Conservation (phyloP, 2,113 vertebrate genomes). For the Dermatemys mawii region DNA sequence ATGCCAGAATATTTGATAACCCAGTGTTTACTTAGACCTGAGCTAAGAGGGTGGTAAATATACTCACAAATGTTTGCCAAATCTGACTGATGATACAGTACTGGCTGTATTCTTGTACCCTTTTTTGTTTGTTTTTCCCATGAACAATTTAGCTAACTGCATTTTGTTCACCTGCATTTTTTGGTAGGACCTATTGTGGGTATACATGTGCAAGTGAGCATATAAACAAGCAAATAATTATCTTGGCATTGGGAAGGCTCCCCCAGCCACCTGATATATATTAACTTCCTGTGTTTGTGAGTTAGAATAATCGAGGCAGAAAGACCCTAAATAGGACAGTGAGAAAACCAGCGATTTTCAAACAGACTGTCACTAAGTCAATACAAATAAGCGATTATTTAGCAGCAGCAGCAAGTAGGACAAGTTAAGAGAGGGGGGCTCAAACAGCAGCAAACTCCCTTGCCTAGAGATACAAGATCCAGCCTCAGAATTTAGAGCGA, state of each 20-base stretch:
- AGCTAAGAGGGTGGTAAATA: not conserved
- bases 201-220: not conserved
- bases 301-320: not conserved
- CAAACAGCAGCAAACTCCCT: not conserved
- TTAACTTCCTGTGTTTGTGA: not conserved
- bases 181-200: not conserved
- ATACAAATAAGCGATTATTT: not conserved
- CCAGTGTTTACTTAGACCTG: not conserved
- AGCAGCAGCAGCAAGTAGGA: not conserved
- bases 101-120: not conserved
- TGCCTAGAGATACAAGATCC: not conserved
- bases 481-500: not conserved
- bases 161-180: not conserved
- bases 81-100: not conserved
- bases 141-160: not conserved
- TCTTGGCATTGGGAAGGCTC: rapidly evolving
- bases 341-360: not conserved
- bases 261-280: not conserved
- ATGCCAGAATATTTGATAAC: not conserved
- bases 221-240: not conserved
- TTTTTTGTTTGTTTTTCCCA: not conserved
- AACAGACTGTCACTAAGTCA: not conserved
- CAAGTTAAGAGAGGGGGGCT: not conserved
- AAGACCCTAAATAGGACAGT: not conserved
- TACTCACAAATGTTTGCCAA: not conserved